Conservation (phyloP, 2,113 vertebrate genomes). For the Psilopogon haemacephalus region DNA sequence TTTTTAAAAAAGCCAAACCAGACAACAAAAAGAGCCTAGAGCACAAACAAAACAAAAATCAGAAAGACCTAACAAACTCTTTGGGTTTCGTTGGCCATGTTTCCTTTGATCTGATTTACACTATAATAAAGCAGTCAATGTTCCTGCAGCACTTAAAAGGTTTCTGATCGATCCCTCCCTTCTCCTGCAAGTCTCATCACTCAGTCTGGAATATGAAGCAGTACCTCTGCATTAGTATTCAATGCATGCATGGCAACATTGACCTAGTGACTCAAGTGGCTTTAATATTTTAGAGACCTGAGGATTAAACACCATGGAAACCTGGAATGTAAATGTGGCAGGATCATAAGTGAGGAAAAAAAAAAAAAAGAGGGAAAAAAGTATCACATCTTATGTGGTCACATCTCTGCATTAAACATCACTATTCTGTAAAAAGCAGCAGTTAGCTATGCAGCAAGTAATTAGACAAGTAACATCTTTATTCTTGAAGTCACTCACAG, state of each 20-base stretch:
- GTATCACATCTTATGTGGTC: background rate
- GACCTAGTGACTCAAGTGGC: background rate
- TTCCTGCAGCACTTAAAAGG: background rate
- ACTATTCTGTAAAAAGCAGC: background rate
- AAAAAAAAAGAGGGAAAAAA: background rate
- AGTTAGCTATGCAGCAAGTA: background rate
- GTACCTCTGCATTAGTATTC: background rate
- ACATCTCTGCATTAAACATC: background rate
- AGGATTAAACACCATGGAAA: conserved; percentile 51
- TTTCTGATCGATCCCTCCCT: background rate
- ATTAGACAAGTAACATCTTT: background rate
- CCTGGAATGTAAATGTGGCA: background rate
- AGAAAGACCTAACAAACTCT: background rate
- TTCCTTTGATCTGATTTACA: background rate
- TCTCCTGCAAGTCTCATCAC: background rate
- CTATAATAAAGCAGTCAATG: background rate
- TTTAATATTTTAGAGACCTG: conserved; percentile 13
- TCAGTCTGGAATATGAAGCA: background rate
- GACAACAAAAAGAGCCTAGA: too few species aligned
- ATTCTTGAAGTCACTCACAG: background rate
- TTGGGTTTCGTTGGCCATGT: background rate
- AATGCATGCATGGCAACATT: background rate
- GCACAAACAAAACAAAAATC: background rate
- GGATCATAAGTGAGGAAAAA: background rate
- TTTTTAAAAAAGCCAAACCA: too few species aligned